These are phyloP conservation scores for Caranx melampygus DNA, from an alignment of 2,113 vertebrate species.

Conservation along the genomic window DNA sequence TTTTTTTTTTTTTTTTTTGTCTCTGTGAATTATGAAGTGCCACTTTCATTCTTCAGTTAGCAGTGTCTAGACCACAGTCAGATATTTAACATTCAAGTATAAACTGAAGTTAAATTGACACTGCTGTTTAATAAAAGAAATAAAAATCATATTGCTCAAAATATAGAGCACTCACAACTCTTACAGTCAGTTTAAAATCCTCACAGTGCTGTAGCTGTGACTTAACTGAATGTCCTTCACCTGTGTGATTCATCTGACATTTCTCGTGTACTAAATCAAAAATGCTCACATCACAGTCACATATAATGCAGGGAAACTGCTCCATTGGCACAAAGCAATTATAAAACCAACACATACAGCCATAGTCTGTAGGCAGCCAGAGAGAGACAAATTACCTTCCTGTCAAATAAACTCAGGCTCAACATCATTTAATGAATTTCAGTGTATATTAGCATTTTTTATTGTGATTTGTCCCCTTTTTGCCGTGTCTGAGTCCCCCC, in stretches of 20 bases:
- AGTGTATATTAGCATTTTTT: conserved; percentile 78
- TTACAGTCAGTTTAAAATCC: neutral
- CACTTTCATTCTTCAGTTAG: neutral
- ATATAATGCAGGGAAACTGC: conserved; percentile 41
- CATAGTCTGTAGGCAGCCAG: conserved; percentile 60
- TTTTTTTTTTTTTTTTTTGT: neutral
- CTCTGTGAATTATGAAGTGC: neutral
- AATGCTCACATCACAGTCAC: conserved; percentile 51
- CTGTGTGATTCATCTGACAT: conserved; percentile 25
- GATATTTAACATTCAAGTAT: neutral
- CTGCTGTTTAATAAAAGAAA: neutral
- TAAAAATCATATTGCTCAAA: neutral
- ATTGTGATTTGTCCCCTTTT: conserved; percentile 64
- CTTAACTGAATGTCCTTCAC: conserved; percentile 18
- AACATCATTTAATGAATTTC: conserved; percentile 93
- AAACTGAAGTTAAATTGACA: neutral
- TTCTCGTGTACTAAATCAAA: conserved; percentile 31
- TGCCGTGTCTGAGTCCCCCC: conserved; percentile 28
- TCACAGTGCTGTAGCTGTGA: neutral
- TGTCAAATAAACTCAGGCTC: conserved; percentile 92
- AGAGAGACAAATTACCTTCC: conserved; percentile 90
- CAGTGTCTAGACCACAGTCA: neutral
- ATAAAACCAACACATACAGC: conserved; percentile 56
- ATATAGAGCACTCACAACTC: neutral
- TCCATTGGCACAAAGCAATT: conserved; percentile 78